Evolutionary conservation across 2,888 invertebrate species (phyloP).

Genomic region (Toxonevra muliebris): DNA sequence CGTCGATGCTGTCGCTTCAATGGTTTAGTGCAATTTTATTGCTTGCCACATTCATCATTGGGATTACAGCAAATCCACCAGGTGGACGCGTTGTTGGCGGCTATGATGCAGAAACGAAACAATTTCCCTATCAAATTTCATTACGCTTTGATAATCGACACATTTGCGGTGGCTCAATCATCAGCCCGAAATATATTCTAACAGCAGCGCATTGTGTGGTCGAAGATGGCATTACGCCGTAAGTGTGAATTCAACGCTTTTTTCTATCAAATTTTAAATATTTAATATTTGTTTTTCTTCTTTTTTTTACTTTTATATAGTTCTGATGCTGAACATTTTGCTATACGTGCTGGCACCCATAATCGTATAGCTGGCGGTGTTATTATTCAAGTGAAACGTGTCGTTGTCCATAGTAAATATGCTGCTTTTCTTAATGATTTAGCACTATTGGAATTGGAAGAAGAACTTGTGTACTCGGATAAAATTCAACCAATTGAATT

Average conservation of each 20-base stretch:
- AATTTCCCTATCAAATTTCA: constrained; percentile 60
- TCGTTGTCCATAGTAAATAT: constrained; percentile 44
- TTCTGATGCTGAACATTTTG: constrained; percentile 41
- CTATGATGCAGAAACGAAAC: constrained; percentile 45
- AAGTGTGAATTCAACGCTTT: neutral
- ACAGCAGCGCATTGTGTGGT: constrained; percentile 52
- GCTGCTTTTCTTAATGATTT: constrained; percentile 41
- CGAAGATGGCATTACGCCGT: constrained; percentile 24
- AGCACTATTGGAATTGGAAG: constrained; percentile 45
- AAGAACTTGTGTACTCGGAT: constrained; percentile 40
- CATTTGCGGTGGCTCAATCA: constrained; percentile 50
- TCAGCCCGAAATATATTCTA: constrained; percentile 41
- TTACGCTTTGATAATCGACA: constrained; percentile 40
- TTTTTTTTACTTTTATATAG: constrained; percentile 24
- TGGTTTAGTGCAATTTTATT: neutral
- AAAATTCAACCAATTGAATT: constrained; percentile 42
- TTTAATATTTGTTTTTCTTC: no score
- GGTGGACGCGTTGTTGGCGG: constrained; percentile 48
- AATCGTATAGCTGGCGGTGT: constrained; percentile 50
- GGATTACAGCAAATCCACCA: constrained; percentile 21
- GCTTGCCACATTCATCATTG: neutral
- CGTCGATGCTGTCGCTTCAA: neutral
- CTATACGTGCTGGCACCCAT: constrained; percentile 53
- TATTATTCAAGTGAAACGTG: constrained; percentile 42
- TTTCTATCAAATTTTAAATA: neutral